These are phyloP conservation scores for Parnassius glacialis DNA, from an alignment of 2,888 invertebrate genomes.

Conservation along the genomic window DNA sequence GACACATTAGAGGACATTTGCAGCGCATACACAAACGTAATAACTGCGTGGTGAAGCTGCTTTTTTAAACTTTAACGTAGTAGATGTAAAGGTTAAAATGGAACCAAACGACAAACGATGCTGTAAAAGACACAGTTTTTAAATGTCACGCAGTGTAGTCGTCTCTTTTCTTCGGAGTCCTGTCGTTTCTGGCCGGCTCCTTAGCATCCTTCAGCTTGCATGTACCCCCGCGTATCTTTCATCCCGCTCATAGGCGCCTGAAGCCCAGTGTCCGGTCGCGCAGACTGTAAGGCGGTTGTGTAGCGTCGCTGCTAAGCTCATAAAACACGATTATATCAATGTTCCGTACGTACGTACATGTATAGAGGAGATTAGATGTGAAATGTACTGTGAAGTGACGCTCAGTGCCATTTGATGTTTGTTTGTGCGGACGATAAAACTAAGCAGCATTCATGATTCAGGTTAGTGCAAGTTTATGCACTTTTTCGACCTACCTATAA, in stretches of 20 bases:
- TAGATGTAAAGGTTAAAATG: conserved; percentile 33
- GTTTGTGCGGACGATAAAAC: conserved; percentile 55
- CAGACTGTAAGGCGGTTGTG: conserved; percentile 74
- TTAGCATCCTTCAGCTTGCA: conserved; percentile 77
- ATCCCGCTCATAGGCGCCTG: conserved; percentile 71
- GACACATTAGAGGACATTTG: conserved; percentile 78
- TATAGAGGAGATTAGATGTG: conserved; percentile 64
- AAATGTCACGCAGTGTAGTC: conserved; percentile 79
- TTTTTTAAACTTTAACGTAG: conserved; percentile 33
- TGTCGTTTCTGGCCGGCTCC: conserved; percentile 78
- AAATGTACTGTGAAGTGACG: conserved; percentile 76
- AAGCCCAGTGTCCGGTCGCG: conserved; percentile 77
- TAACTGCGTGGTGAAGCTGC: conserved; percentile 37
- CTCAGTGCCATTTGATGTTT: conserved; percentile 64
- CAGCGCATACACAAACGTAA: conserved; percentile 40
- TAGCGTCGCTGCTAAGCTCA: conserved; percentile 48
- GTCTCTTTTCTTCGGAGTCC: conserved; percentile 80
- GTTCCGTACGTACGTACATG: conserved; percentile 57
- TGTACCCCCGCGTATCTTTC: conserved; percentile 75
- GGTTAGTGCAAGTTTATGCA: conserved; percentile 54
- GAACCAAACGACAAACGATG: conserved; percentile 44
- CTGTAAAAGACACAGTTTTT: conserved; percentile 79
- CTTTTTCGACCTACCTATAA: not conserved
- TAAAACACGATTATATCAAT: conserved; percentile 54
- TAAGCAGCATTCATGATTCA: conserved; percentile 75